Percentiles rank a stretch among this genome's conserved stretches.
Evolutionary conservation across 2,113 vertebrate genomes (phyloP).

Genomic region (Rhinopomastus cyanomelas): DNA sequence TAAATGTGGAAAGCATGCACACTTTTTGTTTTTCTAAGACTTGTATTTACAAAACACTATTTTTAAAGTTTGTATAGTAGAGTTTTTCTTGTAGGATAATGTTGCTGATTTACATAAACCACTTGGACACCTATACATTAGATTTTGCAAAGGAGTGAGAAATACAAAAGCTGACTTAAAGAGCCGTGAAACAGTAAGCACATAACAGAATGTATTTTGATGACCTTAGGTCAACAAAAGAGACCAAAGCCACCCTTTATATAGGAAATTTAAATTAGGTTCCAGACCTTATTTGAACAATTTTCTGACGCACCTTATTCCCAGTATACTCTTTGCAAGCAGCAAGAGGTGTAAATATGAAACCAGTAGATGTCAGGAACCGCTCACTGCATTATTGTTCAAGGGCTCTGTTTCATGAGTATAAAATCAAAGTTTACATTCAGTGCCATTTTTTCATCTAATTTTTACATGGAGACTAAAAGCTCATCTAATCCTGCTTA

Average conservation of each 20-base stretch:
- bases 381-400: background rate
- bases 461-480: slow-evolving; percentile 38
- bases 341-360: background rate
- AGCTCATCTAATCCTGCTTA: slow-evolving; percentile 61
- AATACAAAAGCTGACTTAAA: background rate
- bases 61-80: background rate
- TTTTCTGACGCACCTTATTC: background rate
- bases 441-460: background rate
- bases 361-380: background rate
- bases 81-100: background rate
- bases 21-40: background rate
- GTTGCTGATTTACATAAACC: background rate
- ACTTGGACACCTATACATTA: background rate
- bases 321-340: background rate
- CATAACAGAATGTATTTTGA: background rate
- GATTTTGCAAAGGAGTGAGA: background rate
- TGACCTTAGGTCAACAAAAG: background rate
- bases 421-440: background rate
- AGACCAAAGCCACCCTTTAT: background rate
- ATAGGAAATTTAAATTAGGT: background rate
- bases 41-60: background rate
- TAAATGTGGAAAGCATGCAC: background rate
- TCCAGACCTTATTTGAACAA: background rate
- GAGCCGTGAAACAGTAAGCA: background rate
- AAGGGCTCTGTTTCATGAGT: background rate